Base-by-base conservation (phyloP, 2,888 invertebrate species). In the Odontothrips loti region DNA sequence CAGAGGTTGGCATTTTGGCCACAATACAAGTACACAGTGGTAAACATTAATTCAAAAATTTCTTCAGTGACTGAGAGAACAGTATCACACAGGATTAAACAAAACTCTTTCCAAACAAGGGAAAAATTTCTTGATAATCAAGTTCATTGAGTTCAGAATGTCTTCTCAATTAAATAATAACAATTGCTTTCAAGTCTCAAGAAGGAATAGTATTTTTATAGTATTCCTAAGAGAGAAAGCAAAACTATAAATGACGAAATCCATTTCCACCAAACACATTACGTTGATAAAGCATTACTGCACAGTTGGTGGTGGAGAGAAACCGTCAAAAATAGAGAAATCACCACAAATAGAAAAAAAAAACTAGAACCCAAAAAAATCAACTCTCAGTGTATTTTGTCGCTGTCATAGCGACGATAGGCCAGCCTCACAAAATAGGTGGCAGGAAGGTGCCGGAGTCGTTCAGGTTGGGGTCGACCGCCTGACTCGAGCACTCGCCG, bases 391-490 rank as follows among this genome's bases (percentile, higher is more conserved):
- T 75, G 68, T 75, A 75, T 27, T 75, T 75, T 75, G 68, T 75
- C 68, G 68, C 68, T 27, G 68, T 75, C 12, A 75, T 23, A 27
- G 68, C 68, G 68, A 75, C 68, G 27, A 75, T 75, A 75, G 68
- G 68, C 68, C 79, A 79, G 48, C 85, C 87, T 89, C 89, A 91
- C 86, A 91, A 89, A 85, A 91, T 91, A 82, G 91, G 90, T 79
- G 91, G 91, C 84, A 92, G 87, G 86, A 91, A 91, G 79, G 91
- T 91, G 83, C 91, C 91, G 79, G 91, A 91, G 86, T 91, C 91
- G 85, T 91, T 91, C 83, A 91, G 88, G 85, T 90, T 90, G 82
- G 88, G 87, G 84, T 89, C 88, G 84, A 80, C 81, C 27, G 63
- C 63, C 17, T 58, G 63, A 29, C 34, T 43, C 15, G 47, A 51